A percentile compares a stretch with the other conserved stretches of the same genome.
These are phyloP conservation scores for Agrotis segetum DNA, from an alignment of 2,888 invertebrate species.

Conservation along the genomic window DNA sequence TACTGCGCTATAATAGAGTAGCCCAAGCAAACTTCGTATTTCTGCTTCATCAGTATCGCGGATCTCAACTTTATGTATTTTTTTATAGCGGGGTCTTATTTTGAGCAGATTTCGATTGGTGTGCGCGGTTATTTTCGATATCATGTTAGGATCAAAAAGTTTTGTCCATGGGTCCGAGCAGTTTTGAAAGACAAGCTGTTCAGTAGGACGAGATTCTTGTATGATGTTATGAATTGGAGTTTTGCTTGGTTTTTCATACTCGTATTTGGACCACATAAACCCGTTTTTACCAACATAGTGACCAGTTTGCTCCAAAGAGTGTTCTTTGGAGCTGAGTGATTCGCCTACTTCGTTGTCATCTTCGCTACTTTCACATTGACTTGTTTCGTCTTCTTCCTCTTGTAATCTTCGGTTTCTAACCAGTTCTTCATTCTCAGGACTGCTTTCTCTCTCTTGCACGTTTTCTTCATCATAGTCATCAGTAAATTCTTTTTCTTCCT, in stretches of 20 bases:
- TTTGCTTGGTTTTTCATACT: conserved; percentile 3
- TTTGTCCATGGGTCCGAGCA: conserved; percentile 18
- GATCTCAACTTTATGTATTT: not conserved
- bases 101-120: conserved; percentile 12
- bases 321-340: conserved; percentile 5
- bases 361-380: conserved; percentile 1
- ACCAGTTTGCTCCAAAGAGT: not conserved
- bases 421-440: conserved; percentile 9
- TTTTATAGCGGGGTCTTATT: not conserved
- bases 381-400: conserved; percentile 4
- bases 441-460: conserved; percentile 4
- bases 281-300: conserved; percentile 26
- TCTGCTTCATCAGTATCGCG: conserved; percentile 12
- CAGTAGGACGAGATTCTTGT: not conserved
- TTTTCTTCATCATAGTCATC: not conserved
- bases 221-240: not conserved
- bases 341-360: conserved; percentile 2
- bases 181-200: not conserved
- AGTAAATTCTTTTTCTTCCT: conserved; percentile 5
- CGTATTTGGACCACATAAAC: conserved; percentile 16
- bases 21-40: conserved; percentile 24
- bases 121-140: not conserved
- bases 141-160: conserved; percentile 14
- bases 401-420: not conserved
- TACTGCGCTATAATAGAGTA: conserved; percentile 27